Conservation (phyloP, 2,797 vertebrate species). For the Perodicticus potto region DNA sequence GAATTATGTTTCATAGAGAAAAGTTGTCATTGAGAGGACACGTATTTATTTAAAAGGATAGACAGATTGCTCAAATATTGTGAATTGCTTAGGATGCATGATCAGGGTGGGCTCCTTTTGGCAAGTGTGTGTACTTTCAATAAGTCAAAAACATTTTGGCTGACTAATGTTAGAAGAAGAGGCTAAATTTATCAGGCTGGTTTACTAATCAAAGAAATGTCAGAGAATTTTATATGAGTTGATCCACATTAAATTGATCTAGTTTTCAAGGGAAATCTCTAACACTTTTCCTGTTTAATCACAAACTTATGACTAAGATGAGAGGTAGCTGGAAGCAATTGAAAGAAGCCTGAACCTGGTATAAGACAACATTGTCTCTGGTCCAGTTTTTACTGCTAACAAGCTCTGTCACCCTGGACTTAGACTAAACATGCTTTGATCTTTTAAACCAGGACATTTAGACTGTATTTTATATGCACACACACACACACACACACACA, state of each 20-base stretch:
- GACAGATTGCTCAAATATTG: slow-evolving; percentile 26
- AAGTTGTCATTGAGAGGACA: slow-evolving; percentile 71
- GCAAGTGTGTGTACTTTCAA: not conserved
- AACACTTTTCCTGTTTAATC: not conserved
- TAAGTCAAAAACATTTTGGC: not conserved
- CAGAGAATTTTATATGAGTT: not conserved
- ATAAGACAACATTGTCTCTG: not conserved
- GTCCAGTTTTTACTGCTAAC: not conserved
- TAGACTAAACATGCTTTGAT: not conserved
- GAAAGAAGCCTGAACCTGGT: not conserved
- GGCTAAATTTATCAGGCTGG: not conserved
- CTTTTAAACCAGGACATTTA: not conserved
- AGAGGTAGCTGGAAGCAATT: not conserved
- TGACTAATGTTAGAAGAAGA: not conserved
- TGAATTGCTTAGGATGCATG: not conserved
- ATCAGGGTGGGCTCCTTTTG: not conserved
- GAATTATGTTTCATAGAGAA: slow-evolving; percentile 69
- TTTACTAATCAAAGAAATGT: not conserved
- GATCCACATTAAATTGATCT: not conserved
- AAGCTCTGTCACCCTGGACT: not conserved
- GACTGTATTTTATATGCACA: not conserved
- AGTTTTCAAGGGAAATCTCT: slow-evolving; percentile 13
- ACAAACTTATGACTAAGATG: not conserved
- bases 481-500: not conserved
- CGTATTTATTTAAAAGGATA: slow-evolving; percentile 78